Evolutionary conservation across 2,888 invertebrate genomes (phyloP), one percentile per base, ranked within the genome.

Genomic region (Hartigia nigra): DNA sequence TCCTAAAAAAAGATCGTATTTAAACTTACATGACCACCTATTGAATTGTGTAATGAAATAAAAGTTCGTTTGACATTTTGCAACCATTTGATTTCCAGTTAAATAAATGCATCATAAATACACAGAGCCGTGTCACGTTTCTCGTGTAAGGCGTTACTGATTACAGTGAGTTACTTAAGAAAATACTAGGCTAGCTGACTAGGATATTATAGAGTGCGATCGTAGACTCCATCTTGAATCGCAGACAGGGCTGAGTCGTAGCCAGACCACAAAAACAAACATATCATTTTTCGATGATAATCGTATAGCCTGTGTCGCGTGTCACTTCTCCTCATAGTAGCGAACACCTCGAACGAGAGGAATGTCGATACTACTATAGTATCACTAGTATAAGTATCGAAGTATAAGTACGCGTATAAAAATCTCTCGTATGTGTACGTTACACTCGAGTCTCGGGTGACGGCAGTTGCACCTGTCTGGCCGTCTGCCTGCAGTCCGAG

Each of bases 381-480:
- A 55, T 55, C 9, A 55, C 0, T 5, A 55, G 55, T 55, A 23
- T 55, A 55, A 55, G 55, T 55, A 55, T 55, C 55, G 0, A 23
- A 9, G 2, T 23, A 55, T 55, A 9, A 14, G 23, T 55, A 23
- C 9, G 23, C 55, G 0, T 9, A 23, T 55, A 55, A 23, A 55
- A 55, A 55, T 55, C 55, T 39, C 39, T 55, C 55, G 9, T 55
- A 55, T 23, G 23, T 55, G 23, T 55, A 55, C 23, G 55, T 55
- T 55, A 55, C 72, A 14, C 31, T 72, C 31, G 72, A 34, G 31
- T 31, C 72, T 72, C 72, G 72, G 72, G 31, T 72, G 72, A 72
- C 72, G 72, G 72, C 81, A 81, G 83, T 80, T 84, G 84, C 85
- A 85, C 85, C 85, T 84, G 84, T 83, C 85, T 84, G 84, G 83